Evolutionary conservation across 2,888 invertebrate genomes (phyloP).

Genomic region (Exocentrus adspersus): DNA sequence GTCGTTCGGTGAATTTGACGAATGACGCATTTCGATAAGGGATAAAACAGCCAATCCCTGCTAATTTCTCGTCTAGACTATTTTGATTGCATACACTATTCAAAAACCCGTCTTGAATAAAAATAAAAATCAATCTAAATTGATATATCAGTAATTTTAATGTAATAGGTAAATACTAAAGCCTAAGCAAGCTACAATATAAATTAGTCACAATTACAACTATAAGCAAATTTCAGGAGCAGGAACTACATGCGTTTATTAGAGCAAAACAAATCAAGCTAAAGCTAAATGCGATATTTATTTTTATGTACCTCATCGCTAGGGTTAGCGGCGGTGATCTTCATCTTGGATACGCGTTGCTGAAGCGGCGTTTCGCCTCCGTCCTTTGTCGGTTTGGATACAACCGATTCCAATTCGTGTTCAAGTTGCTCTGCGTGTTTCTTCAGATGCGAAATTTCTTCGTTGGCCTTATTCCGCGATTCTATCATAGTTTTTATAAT

Average conservation of each 20-base stretch:
- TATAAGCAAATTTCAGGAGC: conserved; percentile 3
- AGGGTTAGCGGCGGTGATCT: conserved; percentile 43
- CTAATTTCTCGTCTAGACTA: too few relatives aligned
- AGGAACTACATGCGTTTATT: not conserved
- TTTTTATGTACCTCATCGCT: conserved; percentile 53
- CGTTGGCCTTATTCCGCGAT: conserved; percentile 54
- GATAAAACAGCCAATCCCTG: too few relatives aligned
- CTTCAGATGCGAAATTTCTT: conserved; percentile 57
- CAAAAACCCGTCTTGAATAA: not conserved
- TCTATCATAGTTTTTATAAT: conserved; percentile 61
- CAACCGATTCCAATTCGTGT: conserved; percentile 49
- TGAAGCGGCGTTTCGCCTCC: conserved; percentile 33
- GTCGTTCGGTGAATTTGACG: too few relatives aligned
- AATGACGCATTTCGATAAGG: too few relatives aligned
- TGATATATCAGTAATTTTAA: not conserved
- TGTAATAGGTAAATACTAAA: conserved; percentile 9
- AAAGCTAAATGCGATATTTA: not conserved
- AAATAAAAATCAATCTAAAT: not conserved
- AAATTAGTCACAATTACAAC: not conserved
- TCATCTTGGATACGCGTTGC: conserved; percentile 46
- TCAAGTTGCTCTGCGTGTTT: conserved; percentile 43
- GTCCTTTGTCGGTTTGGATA: conserved; percentile 46
- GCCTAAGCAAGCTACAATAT: conserved; percentile 18
- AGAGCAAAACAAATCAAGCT: conserved; percentile 18
- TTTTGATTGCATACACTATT: too few relatives aligned